Conservation (phyloP, 92 coral and sea anemone genomes). For the Porites rus region DNA sequence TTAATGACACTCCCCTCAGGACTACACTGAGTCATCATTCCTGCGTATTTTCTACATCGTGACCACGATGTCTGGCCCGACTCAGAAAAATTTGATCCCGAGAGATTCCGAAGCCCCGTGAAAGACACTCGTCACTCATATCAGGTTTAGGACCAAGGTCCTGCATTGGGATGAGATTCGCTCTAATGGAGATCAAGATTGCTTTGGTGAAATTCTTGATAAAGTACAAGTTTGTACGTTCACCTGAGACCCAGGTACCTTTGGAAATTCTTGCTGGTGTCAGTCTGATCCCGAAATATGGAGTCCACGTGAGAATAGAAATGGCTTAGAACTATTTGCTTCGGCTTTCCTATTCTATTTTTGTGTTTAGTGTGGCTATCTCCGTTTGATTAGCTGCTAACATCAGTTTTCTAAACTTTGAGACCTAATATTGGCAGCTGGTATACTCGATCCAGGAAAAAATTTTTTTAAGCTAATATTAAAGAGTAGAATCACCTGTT, state of each 20-base stretch:
- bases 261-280: conserved; percentile 46
- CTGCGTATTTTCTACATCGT: conserved; percentile 59
- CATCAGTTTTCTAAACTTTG: no score
- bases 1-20: conserved; percentile 62
- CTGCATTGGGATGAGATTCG: conserved; percentile 69
- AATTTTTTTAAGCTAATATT: no score
- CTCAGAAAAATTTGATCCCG: conserved; percentile 72
- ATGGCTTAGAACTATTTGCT: not conserved
- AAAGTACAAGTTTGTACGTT: conserved; percentile 68
- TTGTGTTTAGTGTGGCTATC: not conserved
- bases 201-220: conserved; percentile 50
- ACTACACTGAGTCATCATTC: conserved; percentile 41
- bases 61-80: conserved; percentile 58
- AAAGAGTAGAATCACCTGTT: no score
- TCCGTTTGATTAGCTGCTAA: no score
- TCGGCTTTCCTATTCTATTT: not conserved
- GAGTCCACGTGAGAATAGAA: conserved; percentile 47
- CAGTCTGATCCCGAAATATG: conserved; percentile 45
- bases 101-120: conserved; percentile 57
- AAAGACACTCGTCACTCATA: conserved; percentile 49
- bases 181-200: conserved; percentile 57
- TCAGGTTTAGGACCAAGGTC: conserved; percentile 68
- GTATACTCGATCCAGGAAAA: no score
- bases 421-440: no score
- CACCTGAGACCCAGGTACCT: conserved; percentile 75